Conservation (phyloP, 2,888 invertebrate genomes). For the Stenodera caucasica region DNA sequence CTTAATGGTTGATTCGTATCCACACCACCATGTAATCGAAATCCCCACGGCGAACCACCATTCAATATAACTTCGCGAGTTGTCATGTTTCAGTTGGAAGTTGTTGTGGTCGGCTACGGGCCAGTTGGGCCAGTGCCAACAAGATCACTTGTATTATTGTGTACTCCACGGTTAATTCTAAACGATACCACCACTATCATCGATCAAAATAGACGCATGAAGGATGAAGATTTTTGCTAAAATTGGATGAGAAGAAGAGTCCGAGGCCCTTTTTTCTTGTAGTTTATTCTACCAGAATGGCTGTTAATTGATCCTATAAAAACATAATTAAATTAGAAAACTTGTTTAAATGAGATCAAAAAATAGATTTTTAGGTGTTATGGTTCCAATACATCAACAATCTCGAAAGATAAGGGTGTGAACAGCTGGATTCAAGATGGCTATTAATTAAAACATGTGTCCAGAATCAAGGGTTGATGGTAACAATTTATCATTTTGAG, state of each 20-base stretch:
- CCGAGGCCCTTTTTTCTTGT: not conserved
- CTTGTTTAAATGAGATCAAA: not conserved
- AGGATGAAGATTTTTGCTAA: not conserved
- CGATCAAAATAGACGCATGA: conserved; percentile 39
- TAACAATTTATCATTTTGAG: not conserved
- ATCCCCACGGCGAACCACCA: conserved; percentile 88
- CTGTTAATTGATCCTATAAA: not conserved
- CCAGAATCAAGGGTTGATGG: not conserved
- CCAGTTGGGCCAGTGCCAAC: conserved; percentile 40
- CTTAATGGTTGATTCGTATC: conserved; percentile 77
- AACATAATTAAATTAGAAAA: not conserved
- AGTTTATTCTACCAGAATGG: not conserved
- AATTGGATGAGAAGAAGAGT: not conserved
- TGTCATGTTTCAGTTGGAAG: conserved; percentile 60
- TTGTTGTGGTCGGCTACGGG: conserved; percentile 21
- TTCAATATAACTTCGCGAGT: conserved; percentile 73
- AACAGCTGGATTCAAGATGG: conserved; percentile 1
- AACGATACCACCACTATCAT: conserved; percentile 27
- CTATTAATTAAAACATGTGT: not conserved
- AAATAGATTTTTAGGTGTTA: too few relatives aligned
- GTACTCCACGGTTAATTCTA: conserved; percentile 20
- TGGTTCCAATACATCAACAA: not conserved
- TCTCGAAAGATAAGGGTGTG: not conserved
- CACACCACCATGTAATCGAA: conserved; percentile 83
- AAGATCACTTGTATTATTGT: conserved; percentile 26